A percentile compares a stretch with the other conserved stretches of the same genome.
Evolutionary conservation across 2,113 vertebrate genomes (phyloP).

Genomic region (Phaetusa simplex): DNA sequence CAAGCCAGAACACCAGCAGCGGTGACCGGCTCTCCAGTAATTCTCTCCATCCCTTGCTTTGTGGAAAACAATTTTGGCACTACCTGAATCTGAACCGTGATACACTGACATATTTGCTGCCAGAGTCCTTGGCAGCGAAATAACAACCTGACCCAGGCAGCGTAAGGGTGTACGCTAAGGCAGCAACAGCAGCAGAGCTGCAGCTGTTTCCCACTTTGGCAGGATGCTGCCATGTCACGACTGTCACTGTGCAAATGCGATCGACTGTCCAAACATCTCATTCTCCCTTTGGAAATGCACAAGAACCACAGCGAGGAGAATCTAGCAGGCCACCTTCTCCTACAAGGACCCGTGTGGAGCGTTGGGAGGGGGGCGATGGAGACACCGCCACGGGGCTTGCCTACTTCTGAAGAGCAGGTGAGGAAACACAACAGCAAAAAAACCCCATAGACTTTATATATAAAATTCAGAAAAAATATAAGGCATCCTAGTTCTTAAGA

Average conservation of each 20-base stretch:
- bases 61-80: background rate
- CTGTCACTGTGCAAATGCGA: background rate
- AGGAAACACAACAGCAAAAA: background rate
- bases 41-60: background rate
- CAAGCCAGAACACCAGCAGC: background rate
- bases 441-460: background rate
- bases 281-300: background rate
- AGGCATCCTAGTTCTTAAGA: background rate
- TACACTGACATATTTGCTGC: background rate
- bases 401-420: background rate
- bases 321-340: background rate
- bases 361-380: fast-evolving
- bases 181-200: background rate
- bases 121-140: background rate
- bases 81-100: background rate
- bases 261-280: background rate
- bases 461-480: background rate
- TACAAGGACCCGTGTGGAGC: fast-evolving
- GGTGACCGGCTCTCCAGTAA: background rate
- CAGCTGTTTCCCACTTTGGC: background rate
- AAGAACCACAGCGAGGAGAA: background rate
- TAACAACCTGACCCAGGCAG: background rate
- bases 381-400: fast-evolving
- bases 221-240: background rate
- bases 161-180: background rate